Conservation (phyloP, 92 coral and sea anemone species). For the Plumapathes pennacea region DNA sequence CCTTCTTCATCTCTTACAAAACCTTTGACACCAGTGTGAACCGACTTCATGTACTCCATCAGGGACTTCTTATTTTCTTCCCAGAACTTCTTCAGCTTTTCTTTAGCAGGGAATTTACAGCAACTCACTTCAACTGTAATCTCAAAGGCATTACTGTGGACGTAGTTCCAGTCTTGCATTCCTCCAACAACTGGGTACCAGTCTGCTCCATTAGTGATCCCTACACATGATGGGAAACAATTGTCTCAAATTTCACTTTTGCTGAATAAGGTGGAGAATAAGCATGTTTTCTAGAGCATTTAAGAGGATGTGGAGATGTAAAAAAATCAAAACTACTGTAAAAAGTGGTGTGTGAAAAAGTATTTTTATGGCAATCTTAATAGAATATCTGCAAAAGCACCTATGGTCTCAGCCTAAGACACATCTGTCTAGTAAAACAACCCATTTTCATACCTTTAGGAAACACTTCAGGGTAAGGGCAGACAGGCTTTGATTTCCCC, state of each 20-base stretch:
- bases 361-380: too few species aligned
- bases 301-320: too few species aligned
- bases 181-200: slow-evolving; percentile 96
- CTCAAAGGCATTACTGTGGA: slow-evolving; percentile 85
- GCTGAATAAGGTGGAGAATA: too few species aligned
- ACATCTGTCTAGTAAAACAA: too few species aligned
- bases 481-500: slow-evolving; percentile 48
- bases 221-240: too few species aligned
- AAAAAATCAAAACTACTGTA: too few species aligned
- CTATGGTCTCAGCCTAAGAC: too few species aligned
- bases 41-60: slow-evolving; percentile 63
- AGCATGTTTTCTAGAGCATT: too few species aligned
- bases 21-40: slow-evolving; percentile 88
- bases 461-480: slow-evolving; percentile 49
- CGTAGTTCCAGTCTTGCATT: slow-evolving; percentile 96
- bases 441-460: slow-evolving; percentile 32
- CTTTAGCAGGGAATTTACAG: slow-evolving; percentile 77
- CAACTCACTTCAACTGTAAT: slow-evolving; percentile 94
- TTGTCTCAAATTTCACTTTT: too few species aligned
- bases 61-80: slow-evolving; percentile 70
- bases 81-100: slow-evolving; percentile 61
- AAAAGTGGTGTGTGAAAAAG: too few species aligned
- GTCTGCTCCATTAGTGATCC: slow-evolving; percentile 94
- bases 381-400: too few species aligned
- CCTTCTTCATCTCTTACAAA: slow-evolving; percentile 63